phyloP scores from a whole-genome alignment of 1,140 invertebrate genomes.

The Drepana arcuata region DNA sequence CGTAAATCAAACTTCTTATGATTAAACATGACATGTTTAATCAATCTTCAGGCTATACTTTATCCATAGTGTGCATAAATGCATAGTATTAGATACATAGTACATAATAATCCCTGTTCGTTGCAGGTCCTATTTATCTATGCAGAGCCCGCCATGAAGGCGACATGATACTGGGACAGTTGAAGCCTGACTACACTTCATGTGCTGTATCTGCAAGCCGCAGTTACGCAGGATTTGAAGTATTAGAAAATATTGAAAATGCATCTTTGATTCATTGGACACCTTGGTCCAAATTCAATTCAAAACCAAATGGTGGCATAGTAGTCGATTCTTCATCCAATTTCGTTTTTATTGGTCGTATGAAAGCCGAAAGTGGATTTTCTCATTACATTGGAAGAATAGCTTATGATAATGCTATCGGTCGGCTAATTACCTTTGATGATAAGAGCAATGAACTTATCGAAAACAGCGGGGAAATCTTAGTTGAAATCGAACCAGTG shows the following conservation, averaged over 20 bases:
- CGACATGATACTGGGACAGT: slow-evolving; percentile 79
- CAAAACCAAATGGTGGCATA: slow-evolving; percentile 77
- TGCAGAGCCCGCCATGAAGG: slow-evolving; percentile 81
- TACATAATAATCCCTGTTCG: no score
- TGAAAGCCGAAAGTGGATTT: slow-evolving; percentile 62
- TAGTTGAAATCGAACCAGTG: slow-evolving; percentile 84
- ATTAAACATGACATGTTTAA: no score
- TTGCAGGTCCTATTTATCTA: slow-evolving; percentile 76
- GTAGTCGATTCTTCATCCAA: slow-evolving; percentile 63
- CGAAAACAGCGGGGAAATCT: slow-evolving; percentile 78
- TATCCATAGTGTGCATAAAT: no score
- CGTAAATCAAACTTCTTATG: no score
- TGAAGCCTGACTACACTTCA: slow-evolving; percentile 69
- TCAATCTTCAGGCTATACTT: no score
- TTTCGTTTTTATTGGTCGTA: slow-evolving; percentile 57
- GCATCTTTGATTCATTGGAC: slow-evolving; percentile 83
- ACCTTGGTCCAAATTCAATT: slow-evolving; percentile 77
- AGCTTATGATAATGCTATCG: slow-evolving; percentile 74
- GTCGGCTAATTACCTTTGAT: slow-evolving; percentile 78
- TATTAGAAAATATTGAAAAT: slow-evolving; percentile 83
- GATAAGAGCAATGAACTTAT: slow-evolving; percentile 74
- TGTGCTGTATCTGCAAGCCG: slow-evolving; percentile 78
- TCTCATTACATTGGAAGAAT: slow-evolving; percentile 80
- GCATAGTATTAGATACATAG: no score
- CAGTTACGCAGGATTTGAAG: slow-evolving; percentile 77